Evolutionary conservation across 1,140 invertebrate species (phyloP).

Genomic region (Drosophila cardini): DNA sequence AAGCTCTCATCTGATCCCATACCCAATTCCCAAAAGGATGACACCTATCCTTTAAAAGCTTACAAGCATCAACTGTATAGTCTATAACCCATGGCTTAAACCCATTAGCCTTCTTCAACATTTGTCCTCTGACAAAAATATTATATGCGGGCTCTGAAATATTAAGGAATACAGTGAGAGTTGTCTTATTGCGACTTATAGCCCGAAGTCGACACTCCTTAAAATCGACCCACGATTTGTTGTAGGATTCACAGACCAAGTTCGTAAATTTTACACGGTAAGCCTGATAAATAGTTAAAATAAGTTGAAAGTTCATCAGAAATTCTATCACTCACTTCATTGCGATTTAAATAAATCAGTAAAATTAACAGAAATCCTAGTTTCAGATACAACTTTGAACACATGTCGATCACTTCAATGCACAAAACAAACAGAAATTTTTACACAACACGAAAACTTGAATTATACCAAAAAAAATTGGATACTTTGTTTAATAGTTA

Average conservation of each 20-base stretch:
- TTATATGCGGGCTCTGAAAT: slow-evolving; percentile 42
- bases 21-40: slow-evolving; percentile 19
- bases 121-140: slow-evolving; percentile 2
- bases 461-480: no score
- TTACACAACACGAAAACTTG: no score
- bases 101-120: slow-evolving; percentile 51
- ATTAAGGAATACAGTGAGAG: slow-evolving; percentile 6
- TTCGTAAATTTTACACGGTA: slow-evolving; percentile 17
- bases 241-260: slow-evolving; percentile 17
- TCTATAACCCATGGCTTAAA: slow-evolving; percentile 58
- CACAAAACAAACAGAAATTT: not conserved
- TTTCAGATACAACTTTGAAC: not conserved
- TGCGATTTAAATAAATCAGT: not conserved
- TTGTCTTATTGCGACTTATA: slow-evolving; percentile 35
- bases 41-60: slow-evolving; percentile 33
- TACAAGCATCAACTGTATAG: slow-evolving; percentile 48
- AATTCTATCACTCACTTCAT: not conserved
- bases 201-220: slow-evolving; percentile 43
- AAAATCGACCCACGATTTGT: slow-evolving; percentile 32
- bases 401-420: not conserved
- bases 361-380: not conserved
- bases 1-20: no score
- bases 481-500: no score
- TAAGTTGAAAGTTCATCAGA: not conserved
- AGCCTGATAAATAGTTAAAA: not conserved